A percentile compares a stretch with the other conserved stretches of the same genome.
phyloP scores from a whole-genome alignment of 1,140 invertebrate genomes.

The Sitophilus oryzae region DNA sequence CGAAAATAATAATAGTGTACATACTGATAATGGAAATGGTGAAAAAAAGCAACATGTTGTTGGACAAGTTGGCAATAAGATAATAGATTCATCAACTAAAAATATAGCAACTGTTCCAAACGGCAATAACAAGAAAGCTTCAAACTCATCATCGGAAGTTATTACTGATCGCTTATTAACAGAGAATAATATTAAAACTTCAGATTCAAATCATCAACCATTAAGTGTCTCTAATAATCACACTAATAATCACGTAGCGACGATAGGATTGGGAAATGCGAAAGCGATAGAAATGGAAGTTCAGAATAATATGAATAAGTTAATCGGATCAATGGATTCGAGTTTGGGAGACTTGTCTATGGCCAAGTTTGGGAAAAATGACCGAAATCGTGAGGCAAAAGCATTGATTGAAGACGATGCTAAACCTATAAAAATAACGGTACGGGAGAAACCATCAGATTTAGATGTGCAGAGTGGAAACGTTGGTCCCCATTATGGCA shows the following conservation, averaged over 20 bases:
- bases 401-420: constrained; percentile 39
- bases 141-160: not conserved
- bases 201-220: not conserved
- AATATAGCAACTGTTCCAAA: not conserved
- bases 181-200: constrained; percentile 20
- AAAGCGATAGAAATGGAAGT: constrained; percentile 28
- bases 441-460: constrained; percentile 39
- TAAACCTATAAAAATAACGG: constrained; percentile 40
- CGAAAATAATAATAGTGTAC: constrained; percentile 9
- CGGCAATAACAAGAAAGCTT: not conserved
- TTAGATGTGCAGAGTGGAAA: constrained; percentile 43
- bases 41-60: not conserved
- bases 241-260: constrained; percentile 26
- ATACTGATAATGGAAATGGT: not conserved
- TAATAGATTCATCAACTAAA: not conserved
- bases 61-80: too few relatives aligned
- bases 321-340: constrained; percentile 26
- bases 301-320: constrained; percentile 34
- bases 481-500: constrained; percentile 32
- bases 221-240: constrained; percentile 5
- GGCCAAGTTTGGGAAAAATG: constrained; percentile 30
- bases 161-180: too few relatives aligned
- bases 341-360: constrained; percentile 25
- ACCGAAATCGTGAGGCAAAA: constrained; percentile 31
- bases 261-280: constrained; percentile 25